Conservation (phyloP, 2,888 invertebrate genomes). For the Nemapogon koenigi region DNA sequence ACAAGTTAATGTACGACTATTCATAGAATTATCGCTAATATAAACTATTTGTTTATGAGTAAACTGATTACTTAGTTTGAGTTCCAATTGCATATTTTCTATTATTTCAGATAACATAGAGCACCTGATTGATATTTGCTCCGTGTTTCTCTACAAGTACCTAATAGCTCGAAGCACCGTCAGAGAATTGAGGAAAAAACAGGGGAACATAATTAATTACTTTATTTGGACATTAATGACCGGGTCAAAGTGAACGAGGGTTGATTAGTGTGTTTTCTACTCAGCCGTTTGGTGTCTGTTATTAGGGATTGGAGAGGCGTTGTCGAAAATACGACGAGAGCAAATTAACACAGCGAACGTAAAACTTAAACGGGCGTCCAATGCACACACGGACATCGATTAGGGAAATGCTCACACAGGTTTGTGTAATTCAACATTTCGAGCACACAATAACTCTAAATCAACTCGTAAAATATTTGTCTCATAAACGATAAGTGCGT, state of each 20-base stretch:
- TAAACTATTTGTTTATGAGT: too few relatives aligned
- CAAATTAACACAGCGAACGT: conserved; percentile 9
- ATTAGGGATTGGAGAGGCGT: conserved; percentile 20
- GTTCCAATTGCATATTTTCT: too few relatives aligned
- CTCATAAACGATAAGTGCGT: conserved; percentile 23
- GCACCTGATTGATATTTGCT: conserved; percentile 58
- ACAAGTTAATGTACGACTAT: too few relatives aligned
- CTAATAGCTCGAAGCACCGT: conserved; percentile 27
- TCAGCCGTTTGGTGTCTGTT: conserved; percentile 23
- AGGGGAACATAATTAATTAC: conserved; percentile 58
- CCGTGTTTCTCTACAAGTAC: background rate
- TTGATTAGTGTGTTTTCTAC: conserved; percentile 46
- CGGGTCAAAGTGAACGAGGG: conserved; percentile 48
- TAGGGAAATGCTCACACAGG: background rate
- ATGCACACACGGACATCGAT: conserved; percentile 3
- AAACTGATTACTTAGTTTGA: too few relatives aligned
- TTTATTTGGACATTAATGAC: conserved; percentile 63
- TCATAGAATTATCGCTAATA: too few relatives aligned
- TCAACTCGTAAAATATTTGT: conserved; percentile 29
- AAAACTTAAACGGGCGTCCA: conserved; percentile 8
- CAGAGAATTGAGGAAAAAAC: conserved; percentile 53
- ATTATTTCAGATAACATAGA: too few relatives aligned
- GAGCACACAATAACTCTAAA: conserved; percentile 11
- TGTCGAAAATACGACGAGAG: conserved; percentile 9
- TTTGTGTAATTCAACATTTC: background rate